Percentiles rank a stretch among this genome's conserved stretches.
Evolutionary conservation across 53 echinoderm and acorn worm species (phyloP).

Genomic region (Astropecten irregularis): DNA sequence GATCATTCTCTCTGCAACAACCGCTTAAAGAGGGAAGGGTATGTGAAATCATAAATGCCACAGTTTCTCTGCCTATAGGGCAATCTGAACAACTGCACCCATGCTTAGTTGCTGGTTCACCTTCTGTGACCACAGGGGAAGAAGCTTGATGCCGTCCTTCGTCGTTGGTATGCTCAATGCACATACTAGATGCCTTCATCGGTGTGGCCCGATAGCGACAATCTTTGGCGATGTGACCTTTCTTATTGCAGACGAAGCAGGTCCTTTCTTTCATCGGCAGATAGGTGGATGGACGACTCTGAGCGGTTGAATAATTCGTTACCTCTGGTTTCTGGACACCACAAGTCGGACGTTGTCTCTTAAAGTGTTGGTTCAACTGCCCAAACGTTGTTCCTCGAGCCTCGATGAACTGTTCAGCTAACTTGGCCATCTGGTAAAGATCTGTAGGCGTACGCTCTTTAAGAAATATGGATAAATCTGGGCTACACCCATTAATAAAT

Average conservation of each 20-base stretch:
- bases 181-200: not conserved
- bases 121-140: not conserved
- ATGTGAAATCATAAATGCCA: constrained; percentile 47
- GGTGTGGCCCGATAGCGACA: not conserved
- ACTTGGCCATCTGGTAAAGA: not conserved
- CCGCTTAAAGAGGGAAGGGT: not conserved
- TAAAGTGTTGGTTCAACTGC: not conserved
- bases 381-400: constrained; percentile 15
- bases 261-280: not conserved
- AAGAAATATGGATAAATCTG: constrained; percentile 17
- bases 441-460: constrained; percentile 13
- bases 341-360: not conserved
- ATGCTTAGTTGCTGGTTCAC: not conserved
- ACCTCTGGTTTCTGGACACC: not conserved
- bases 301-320: not conserved
- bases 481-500: constrained; percentile 22
- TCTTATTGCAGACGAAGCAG: not conserved
- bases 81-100: not conserved
- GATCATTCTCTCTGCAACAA: constrained; percentile 26
- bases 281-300: not conserved
- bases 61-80: constrained; percentile 7
- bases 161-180: not conserved
- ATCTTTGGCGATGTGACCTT: not conserved
- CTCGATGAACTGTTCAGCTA: constrained; percentile 30
- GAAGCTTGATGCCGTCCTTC: not conserved